Conservation (phyloP, 2,888 invertebrate species). For the Habroteleia sp. region DNA sequence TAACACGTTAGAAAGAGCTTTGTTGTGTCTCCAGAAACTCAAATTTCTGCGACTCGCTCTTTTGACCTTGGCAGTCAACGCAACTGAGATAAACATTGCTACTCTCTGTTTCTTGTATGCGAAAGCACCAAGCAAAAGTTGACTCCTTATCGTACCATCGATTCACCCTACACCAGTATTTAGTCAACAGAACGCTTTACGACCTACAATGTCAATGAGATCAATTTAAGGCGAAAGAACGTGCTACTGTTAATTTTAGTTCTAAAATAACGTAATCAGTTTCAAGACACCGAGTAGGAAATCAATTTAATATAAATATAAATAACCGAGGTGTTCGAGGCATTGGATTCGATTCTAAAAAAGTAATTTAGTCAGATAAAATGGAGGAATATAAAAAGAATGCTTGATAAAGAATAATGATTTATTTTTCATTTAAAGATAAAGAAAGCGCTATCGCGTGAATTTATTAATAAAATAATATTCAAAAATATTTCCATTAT, state of each 20-base stretch:
- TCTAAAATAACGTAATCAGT: conserved; percentile 41
- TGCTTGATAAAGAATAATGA: too few species aligned
- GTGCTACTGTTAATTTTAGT: conserved; percentile 30
- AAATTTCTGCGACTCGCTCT: conserved; percentile 21
- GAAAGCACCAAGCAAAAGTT: conserved; percentile 35
- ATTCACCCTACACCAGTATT: conserved; percentile 61
- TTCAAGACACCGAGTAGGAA: neutral
- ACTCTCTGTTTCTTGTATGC: conserved; percentile 30
- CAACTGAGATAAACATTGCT: conserved; percentile 49
- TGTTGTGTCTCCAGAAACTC: conserved; percentile 55
- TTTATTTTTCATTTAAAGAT: too few species aligned
- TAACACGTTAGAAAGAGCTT: conserved; percentile 7
- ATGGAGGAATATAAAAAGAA: too few species aligned
- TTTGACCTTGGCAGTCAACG: conserved; percentile 18
- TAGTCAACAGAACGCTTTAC: conserved; percentile 48
- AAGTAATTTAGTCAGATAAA: too few species aligned
- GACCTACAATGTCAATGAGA: conserved; percentile 61
- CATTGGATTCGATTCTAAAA: too few species aligned
- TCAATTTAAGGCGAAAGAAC: conserved; percentile 48
- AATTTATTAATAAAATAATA: too few species aligned
- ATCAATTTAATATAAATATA: conserved; percentile 19
- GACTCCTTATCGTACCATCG: conserved; percentile 55
- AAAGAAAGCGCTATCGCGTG: too few species aligned
- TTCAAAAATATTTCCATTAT: too few species aligned
- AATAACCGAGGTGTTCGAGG: neutral